Evolutionary conservation across 2,888 invertebrate species (phyloP), one percentile per base, ranked within the genome.

Genomic region (Patella pellucida): DNA sequence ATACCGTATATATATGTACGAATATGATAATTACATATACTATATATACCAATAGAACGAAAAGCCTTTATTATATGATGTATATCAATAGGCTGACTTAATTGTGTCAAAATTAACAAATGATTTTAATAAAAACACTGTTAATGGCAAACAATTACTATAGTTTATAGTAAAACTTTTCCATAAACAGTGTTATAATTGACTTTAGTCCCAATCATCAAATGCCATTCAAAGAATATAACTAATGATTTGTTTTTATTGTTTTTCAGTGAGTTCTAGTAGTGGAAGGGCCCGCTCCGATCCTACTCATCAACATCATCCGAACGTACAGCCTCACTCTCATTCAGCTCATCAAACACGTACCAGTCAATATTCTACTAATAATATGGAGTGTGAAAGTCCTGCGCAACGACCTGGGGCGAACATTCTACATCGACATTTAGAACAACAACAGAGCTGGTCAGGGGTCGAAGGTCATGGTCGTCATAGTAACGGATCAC

Each of bases 221-320:
- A 0, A 41, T 41, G 7, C 4, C 41, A 9, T 41, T 41, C 41
- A 41, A 41, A 41, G 41, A 41, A 41, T 7, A 41, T 41, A 41
- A 41, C 41, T 41, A 41, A 41, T 41, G 41, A 41, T 14, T 71
- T 12, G n/a, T 52, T 41, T 56, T 23, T 72, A 54, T 69, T 74
- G 31, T 74, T 70, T 85, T 84, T n/a, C 85, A 86, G 87, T 86
- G 68, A 85, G 85, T 68, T 81, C 84, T 9, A 82, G 84, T 67
- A 86, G 87, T 82, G 90, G 91, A 68, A 86, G 88, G 67, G 89
- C 89, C 5, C 76, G 88, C 71, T 89, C 89, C 3, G 89, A 89
- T 78, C 88, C 91, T n/a, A 90, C 91, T 72, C 91, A 91, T 82
- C 91, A 91, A 80, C 90, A 91, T 78, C 86, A 87, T 72, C 85